A percentile compares a stretch with the other conserved stretches of the same genome.
phyloP scores from a whole-genome alignment of 2,888 invertebrate species.

The Andrena bicolor region DNA sequence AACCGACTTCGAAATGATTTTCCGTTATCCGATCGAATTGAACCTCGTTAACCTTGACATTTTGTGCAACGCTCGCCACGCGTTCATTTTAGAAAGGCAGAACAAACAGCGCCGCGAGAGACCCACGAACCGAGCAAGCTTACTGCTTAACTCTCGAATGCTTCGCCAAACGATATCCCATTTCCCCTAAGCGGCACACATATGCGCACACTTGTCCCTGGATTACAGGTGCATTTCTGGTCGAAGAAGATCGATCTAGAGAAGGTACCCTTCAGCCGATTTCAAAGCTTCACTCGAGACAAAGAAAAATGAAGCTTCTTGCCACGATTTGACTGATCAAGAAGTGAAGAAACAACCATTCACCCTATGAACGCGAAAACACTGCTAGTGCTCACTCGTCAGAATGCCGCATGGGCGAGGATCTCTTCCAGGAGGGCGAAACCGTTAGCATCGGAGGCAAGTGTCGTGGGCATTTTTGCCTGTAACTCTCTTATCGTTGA shows the following conservation, averaged over 20 bases:
- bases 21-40: conserved; percentile 53
- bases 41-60: conserved; percentile 79
- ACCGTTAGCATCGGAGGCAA: conserved; percentile 81
- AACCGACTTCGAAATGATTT: conserved; percentile 39
- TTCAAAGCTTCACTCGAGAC: too few species aligned
- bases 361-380: conserved; percentile 39
- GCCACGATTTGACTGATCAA: not conserved
- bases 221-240: conserved; percentile 42
- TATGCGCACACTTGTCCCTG: conserved; percentile 20
- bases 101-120: conserved; percentile 27
- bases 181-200: conserved; percentile 2
- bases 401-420: conserved; percentile 45
- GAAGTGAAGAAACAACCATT: not conserved
- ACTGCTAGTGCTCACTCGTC: conserved; percentile 15
- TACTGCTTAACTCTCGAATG: not conserved
- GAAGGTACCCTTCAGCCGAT: not conserved
- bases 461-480: conserved; percentile 13
- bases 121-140: conserved; percentile 13
- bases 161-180: conserved; percentile 14
- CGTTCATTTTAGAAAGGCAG: conserved; percentile 79
- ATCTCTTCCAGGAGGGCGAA: conserved; percentile 67
- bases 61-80: conserved; percentile 66
- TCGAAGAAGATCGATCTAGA: not conserved
- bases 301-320: not conserved
- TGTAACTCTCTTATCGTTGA: conserved; percentile 12